Conservation (phyloP, 2,113 vertebrate genomes). For the Mus spicilegus region DNA sequence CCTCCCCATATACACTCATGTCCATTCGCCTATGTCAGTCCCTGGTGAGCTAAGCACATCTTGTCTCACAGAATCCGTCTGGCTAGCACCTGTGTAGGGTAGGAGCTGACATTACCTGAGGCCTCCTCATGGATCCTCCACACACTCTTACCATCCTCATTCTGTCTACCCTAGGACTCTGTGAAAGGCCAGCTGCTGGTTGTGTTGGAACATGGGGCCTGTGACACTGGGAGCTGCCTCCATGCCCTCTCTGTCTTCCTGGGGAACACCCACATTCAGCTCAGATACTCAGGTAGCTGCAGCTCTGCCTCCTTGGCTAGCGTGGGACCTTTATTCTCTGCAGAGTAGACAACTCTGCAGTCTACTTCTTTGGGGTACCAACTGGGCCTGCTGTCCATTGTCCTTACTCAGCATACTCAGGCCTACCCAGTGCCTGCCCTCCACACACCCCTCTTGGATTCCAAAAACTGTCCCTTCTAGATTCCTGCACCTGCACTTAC, state of each 20-base stretch:
- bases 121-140: neutral
- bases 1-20: neutral
- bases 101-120: neutral
- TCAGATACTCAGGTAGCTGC: slow-evolving; percentile 89
- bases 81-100: neutral
- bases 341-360: slow-evolving; percentile 87
- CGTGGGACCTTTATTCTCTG: slow-evolving; percentile 90
- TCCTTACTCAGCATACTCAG: neutral
- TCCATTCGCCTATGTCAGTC: neutral
- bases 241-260: slow-evolving; percentile 86
- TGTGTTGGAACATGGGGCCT: slow-evolving; percentile 81
- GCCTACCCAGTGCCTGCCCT: neutral
- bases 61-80: neutral
- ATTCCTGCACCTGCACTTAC: neutral
- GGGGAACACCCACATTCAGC: slow-evolving; percentile 84
- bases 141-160: neutral
- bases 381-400: neutral
- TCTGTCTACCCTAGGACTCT: slow-evolving; percentile 87
- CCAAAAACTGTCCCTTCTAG: neutral
- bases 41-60: neutral
- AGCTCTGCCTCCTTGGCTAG: neutral
- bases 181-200: slow-evolving; percentile 89
- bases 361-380: slow-evolving; percentile 70
- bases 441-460: neutral
- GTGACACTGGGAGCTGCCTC: slow-evolving; percentile 84